phyloP scores from a whole-genome alignment of 2,113 vertebrate species.

The Xerus inauris region DNA sequence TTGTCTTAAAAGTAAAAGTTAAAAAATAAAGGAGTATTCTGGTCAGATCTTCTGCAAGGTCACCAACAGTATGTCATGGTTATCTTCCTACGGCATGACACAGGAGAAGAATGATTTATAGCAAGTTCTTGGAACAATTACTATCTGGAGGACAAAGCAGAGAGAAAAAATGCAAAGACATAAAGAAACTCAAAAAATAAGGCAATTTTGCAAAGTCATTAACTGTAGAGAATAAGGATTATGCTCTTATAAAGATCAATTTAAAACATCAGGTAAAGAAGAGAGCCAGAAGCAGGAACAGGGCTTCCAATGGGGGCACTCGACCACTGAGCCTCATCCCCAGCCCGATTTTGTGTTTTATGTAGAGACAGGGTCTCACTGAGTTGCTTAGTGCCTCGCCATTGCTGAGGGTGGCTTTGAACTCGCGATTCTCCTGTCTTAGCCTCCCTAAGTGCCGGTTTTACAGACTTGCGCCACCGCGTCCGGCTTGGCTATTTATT shows the following conservation, averaged over 20 bases:
- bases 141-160: constrained; percentile 34
- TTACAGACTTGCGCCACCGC: too few species aligned
- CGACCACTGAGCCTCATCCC: too few species aligned
- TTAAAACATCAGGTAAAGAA: neutral
- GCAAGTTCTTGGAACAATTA: constrained; percentile 43
- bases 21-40: neutral
- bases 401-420: too few species aligned
- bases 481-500: neutral
- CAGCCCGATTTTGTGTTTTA: too few species aligned
- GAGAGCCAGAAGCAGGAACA: neutral
- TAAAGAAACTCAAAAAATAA: constrained; percentile 6
- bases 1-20: neutral
- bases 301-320: neutral
- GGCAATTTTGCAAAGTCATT: constrained; percentile 47
- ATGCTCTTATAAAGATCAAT: neutral
- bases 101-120: constrained; percentile 41
- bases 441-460: too few species aligned
- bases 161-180: neutral
- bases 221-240: constrained; percentile 7
- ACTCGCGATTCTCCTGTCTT: too few species aligned
- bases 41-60: neutral
- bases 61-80: neutral
- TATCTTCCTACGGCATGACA: constrained; percentile 45
- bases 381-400: too few species aligned
- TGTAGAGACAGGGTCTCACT: too few species aligned